A percentile compares a stretch with the other conserved stretches of the same genome.
phyloP scores from a whole-genome alignment of 2,888 invertebrate species.

The Amiota communis region DNA sequence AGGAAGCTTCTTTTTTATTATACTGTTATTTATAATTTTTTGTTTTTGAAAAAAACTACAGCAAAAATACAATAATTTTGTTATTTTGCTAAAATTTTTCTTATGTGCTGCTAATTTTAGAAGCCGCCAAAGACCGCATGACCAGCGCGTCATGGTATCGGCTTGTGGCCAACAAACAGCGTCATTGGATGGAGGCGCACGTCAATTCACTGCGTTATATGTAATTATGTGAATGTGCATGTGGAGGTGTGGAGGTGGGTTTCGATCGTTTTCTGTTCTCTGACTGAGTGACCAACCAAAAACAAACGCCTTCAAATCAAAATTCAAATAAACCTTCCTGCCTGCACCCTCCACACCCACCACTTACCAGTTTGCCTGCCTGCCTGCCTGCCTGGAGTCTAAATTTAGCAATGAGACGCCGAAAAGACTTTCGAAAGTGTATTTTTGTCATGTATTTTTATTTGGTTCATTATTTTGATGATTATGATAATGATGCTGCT shows the following conservation, averaged over 20 bases:
- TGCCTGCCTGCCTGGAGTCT: slow-evolving; percentile 33
- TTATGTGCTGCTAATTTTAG: slow-evolving; percentile 11
- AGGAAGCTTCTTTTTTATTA: too few relatives aligned
- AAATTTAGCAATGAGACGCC: slow-evolving; percentile 62
- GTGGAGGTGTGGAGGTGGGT: background rate
- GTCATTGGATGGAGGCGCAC: slow-evolving; percentile 47
- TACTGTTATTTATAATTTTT: too few relatives aligned
- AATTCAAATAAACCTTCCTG: too few relatives aligned
- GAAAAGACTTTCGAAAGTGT: slow-evolving; percentile 46
- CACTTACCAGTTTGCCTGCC: background rate
- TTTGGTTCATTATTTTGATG: background rate
- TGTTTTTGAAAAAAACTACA: too few relatives aligned
- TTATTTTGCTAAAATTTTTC: background rate
- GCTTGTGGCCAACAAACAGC: slow-evolving; percentile 41
- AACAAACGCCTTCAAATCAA: too few relatives aligned
- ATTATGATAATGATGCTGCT: slow-evolving; percentile 18
- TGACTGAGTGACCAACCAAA: too few relatives aligned
- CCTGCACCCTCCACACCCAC: too few relatives aligned
- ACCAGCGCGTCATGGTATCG: background rate
- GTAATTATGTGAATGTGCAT: background rate
- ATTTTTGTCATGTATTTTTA: slow-evolving; percentile 59
- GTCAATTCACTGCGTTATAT: background rate
- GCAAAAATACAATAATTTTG: too few relatives aligned
- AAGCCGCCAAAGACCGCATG: slow-evolving; percentile 20
- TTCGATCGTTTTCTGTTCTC: background rate